Percentiles rank a stretch among this genome's conserved stretches.
Evolutionary conservation across 37 sponge, comb jelly and placozoan genomes (phyloP).

Genomic region (Chondrosia reniformis): DNA sequence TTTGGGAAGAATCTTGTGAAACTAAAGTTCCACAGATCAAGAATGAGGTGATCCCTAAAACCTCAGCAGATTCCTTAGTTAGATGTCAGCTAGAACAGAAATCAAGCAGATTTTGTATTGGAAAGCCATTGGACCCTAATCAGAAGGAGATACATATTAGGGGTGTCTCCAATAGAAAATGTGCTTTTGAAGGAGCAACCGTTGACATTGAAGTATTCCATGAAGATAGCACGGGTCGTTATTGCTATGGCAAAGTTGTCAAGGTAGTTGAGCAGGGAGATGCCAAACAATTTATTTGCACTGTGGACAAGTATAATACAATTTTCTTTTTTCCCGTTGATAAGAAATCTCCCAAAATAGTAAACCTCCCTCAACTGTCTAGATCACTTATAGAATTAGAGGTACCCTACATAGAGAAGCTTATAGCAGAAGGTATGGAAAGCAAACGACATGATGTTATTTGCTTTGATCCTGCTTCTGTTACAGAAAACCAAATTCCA

Average conservation of each 20-base stretch:
- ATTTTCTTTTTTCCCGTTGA: constrained; percentile 47
- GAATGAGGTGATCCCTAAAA: no score
- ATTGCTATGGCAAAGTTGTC: constrained; percentile 11
- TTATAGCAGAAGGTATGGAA: neutral
- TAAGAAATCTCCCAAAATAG: constrained; percentile 32
- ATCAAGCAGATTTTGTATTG: constrained; percentile 25
- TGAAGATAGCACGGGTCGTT: neutral
- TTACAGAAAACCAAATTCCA: constrained; percentile 29
- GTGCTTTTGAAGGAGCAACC: constrained; percentile 59
- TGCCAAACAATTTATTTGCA: constrained; percentile 28
- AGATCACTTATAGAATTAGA: neutral
- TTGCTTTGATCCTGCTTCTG: constrained; percentile 30
- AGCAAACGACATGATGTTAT: constrained; percentile 39
- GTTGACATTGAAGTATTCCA: constrained; percentile 39
- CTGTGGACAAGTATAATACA: constrained; percentile 30
- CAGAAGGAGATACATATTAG: constrained; percentile 34
- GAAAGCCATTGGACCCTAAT: constrained; percentile 52
- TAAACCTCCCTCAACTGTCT: constrained; percentile 42
- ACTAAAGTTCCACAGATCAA: neutral
- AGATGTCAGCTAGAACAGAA: neutral
- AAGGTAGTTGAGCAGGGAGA: constrained; percentile 11
- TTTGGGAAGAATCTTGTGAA: neutral
- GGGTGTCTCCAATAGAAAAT: constrained; percentile 42
- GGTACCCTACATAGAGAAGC: neutral
- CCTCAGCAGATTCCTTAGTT: neutral